Conservation (phyloP, 2,113 vertebrate genomes). For the Rhizomys pruinosus region DNA sequence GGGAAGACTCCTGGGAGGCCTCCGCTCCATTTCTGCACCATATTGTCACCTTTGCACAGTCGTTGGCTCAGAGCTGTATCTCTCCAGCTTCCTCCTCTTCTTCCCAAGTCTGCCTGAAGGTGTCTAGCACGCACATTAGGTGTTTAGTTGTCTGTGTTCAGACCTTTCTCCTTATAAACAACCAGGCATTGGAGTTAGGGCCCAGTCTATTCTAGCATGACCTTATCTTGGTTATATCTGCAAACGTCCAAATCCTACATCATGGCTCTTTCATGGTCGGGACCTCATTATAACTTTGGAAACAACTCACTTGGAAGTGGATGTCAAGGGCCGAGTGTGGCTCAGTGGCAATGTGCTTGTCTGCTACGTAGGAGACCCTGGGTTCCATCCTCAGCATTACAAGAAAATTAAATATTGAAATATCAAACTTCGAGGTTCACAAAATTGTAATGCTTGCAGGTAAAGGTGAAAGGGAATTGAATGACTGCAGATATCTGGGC, state of each 20-base stretch:
- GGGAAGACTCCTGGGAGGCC: not conserved
- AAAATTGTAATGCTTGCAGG: not conserved
- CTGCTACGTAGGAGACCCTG: not conserved
- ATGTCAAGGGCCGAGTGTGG: not conserved
- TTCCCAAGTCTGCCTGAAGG: not conserved
- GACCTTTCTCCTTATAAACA: not conserved
- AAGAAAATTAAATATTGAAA: not conserved
- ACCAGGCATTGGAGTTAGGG: too few species aligned
- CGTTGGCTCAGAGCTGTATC: not conserved
- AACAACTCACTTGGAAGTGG: not conserved
- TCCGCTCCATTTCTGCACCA: not conserved
- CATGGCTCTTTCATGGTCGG: too few species aligned
- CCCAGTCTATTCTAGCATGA: not conserved
- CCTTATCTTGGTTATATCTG: not conserved
- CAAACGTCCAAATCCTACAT: not conserved
- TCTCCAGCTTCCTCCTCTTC: not conserved
- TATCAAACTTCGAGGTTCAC: not conserved
- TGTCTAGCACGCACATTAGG: accelerated
- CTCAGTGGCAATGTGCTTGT: not conserved
- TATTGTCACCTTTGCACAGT: not conserved
- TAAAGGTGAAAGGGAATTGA: not conserved
- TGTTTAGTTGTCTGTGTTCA: not conserved
- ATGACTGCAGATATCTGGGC: not conserved
- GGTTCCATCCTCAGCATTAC: not conserved
- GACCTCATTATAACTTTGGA: not conserved